Base-by-base conservation (phyloP, 1,140 invertebrate genomes). In the Campoletis sonorensis region DNA sequence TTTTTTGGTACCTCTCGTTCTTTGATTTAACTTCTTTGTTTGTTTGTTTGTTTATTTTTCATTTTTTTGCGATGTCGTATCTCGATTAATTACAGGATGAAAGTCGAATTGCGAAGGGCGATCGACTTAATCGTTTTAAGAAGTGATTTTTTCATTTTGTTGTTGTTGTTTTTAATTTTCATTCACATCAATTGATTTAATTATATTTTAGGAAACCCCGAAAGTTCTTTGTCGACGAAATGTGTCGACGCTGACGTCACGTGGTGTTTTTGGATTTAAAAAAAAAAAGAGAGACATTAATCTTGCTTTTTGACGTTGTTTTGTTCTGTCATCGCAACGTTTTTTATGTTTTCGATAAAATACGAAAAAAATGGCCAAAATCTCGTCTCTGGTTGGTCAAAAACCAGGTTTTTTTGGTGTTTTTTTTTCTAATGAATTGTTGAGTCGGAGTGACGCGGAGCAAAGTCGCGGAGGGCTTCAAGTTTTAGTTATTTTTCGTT, bases 381-480 rank as follows among this genome's bases (percentile, higher is more conserved):
- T 33, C 15, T 70, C 67, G 61, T 64, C 61, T 18, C n/a, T 54
- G 61, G 27, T n/a, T 21, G 23, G 27, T 64, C 2, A 72, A 49
- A 1, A 40, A 45, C 70, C 16, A 72, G 26, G 26, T 49, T 71
- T n/a, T 54, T 30, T 73, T 11, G 21, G 61, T 64, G 3, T 72
- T n/a, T 70, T n/a, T n/a, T n/a, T n/a, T n/a, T n/a, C n/a, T 70
- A 23, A 18, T 72, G 49, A 27, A 54, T 54, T 54, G 33, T 54
- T 30, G 72, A 51, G 26, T 75, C 18, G 72, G 72, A 75, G 72
- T 75, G 72, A 30, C 72, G 49, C 49, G 72, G 54, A 75, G 72
- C 72, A 51, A 16, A 70, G 27, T 70, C 67, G 26, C 67, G 26
- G 72, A 75, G 40, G 49, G 72, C 72, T 75, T 75, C 72, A n/a